Percentiles rank a stretch among this genome's conserved stretches.
These are phyloP conservation scores for Porites lobata DNA, from an alignment of 92 coral and sea anemone genomes.

Conservation along the genomic window DNA sequence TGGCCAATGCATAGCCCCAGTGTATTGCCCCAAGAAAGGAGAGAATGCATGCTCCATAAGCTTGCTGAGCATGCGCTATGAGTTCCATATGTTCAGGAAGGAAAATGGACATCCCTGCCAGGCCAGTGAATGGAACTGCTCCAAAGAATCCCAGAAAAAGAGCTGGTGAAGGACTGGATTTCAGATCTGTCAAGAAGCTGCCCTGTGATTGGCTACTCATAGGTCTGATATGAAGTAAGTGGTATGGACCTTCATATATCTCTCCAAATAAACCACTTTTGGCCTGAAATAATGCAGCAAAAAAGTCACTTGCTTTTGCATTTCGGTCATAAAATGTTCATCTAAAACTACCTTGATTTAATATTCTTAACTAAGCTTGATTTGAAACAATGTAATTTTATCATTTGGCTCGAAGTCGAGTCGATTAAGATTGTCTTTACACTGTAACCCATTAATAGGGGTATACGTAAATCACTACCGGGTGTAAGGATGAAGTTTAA, in stretches of 20 bases:
- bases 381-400: too few relatives aligned
- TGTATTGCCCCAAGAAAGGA: conserved; percentile 87
- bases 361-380: too few relatives aligned
- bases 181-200: conserved; percentile 66
- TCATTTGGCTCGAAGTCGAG: too few relatives aligned
- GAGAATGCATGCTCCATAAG: conserved; percentile 83
- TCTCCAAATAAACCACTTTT: not conserved
- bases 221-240: conserved; percentile 3
- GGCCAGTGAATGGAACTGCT: conserved; percentile 76
- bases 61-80: conserved; percentile 81
- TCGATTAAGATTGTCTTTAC: too few relatives aligned
- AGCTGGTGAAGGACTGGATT: conserved; percentile 76
- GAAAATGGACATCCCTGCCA: conserved; percentile 66
- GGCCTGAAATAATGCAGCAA: not conserved
- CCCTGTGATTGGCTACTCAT: conserved; percentile 50
- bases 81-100: conserved; percentile 66
- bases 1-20: conserved; percentile 83
- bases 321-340: not conserved
- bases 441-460: too few relatives aligned
- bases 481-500: too few relatives aligned
- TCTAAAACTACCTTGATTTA: not conserved
- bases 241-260: not conserved
- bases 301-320: not conserved
- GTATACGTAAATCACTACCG: too few relatives aligned
- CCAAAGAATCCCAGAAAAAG: conserved; percentile 75